These are phyloP conservation scores for Acrocyrtus sp. DNA, from an alignment of 2,888 invertebrate species.

Conservation along the genomic window DNA sequence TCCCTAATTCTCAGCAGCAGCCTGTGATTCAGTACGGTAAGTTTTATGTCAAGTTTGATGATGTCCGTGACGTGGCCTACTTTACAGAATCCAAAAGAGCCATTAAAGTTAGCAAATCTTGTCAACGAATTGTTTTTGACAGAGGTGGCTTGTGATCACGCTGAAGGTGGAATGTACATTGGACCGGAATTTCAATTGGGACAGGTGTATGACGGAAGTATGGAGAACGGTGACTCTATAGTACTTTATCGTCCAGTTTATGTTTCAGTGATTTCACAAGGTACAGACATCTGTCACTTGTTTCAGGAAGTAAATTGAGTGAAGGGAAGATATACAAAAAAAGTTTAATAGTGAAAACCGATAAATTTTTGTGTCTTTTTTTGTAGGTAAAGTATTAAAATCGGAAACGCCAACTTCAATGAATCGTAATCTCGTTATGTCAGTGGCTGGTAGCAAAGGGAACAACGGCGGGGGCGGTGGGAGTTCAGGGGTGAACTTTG, in stretches of 20 bases:
- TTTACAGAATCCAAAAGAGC: too few species aligned
- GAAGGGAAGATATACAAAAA: not conserved
- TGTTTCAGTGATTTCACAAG: slow-evolving; percentile 58
- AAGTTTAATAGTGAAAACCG: too few species aligned
- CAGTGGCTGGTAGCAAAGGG: slow-evolving; percentile 20
- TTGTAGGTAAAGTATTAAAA: slow-evolving; percentile 40
- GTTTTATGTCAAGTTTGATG: too few species aligned
- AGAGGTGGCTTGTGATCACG: slow-evolving; percentile 78
- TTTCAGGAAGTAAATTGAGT: not conserved
- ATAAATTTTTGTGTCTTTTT: not conserved
- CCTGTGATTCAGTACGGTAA: slow-evolving; percentile 75
- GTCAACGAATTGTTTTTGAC: slow-evolving; percentile 61
- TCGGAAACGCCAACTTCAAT: slow-evolving; percentile 51
- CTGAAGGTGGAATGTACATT: slow-evolving; percentile 76
- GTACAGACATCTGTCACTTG: slow-evolving; percentile 1
- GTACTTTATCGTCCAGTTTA: slow-evolving; percentile 76
- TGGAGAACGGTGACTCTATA: slow-evolving; percentile 70
- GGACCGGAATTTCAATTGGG: slow-evolving; percentile 76
- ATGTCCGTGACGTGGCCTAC: too few species aligned
- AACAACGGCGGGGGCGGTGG: slow-evolving; percentile 13
- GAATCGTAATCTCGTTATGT: slow-evolving; percentile 28
- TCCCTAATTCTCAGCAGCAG: slow-evolving; percentile 73
- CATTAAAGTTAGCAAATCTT: not conserved
- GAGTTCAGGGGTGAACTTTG: not conserved
- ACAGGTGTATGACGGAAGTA: slow-evolving; percentile 79